These are phyloP conservation scores for Pangasius krempfi DNA, from an alignment of 2,797 vertebrate genomes.

Conservation along the genomic window DNA sequence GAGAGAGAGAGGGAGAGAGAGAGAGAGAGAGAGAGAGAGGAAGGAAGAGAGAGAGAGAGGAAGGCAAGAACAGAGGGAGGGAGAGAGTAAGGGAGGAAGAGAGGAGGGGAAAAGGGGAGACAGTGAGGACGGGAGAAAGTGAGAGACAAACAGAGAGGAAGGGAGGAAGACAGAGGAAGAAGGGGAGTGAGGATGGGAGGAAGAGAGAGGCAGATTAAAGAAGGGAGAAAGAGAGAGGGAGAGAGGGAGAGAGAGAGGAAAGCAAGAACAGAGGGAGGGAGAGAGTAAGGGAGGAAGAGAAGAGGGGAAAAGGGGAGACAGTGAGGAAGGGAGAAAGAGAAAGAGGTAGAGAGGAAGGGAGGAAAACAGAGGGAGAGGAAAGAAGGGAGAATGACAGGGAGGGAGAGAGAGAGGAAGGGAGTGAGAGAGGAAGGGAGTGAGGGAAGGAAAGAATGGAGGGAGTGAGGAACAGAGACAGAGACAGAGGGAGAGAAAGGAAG, in stretches of 20 bases:
- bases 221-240: background rate
- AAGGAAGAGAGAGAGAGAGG: too few species aligned
- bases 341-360: background rate
- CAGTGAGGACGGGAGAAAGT: too few species aligned
- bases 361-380: background rate
- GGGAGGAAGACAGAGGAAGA: too few species aligned
- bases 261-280: background rate
- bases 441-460: too few species aligned
- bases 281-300: background rate
- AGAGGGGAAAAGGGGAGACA: background rate
- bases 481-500: background rate
- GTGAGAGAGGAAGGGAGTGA: background rate
- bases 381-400: background rate
- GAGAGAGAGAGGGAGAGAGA: too few species aligned
- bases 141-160: background rate
- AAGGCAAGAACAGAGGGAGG: too few species aligned
- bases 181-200: too few species aligned
- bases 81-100: background rate
- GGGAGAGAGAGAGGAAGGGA: background rate
- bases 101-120: background rate
- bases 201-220: too few species aligned
- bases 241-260: background rate
- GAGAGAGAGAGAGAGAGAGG: background rate
- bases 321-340: background rate
- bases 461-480: too few species aligned